Evolutionary conservation across 2,888 invertebrate species (phyloP).

Genomic region (Parnassius orleans): DNA sequence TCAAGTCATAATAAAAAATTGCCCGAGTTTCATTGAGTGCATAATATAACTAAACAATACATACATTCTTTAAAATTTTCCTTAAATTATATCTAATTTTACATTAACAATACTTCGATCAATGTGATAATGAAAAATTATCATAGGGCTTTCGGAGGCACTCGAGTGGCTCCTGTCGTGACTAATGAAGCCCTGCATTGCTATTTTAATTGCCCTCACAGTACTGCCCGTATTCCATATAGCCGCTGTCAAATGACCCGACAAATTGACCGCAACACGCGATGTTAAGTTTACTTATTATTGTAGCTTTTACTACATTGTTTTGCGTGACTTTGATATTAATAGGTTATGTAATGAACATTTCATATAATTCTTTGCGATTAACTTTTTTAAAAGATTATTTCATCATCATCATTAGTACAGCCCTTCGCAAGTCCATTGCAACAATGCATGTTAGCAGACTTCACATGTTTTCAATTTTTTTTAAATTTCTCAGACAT

Average conservation of each 20-base stretch:
- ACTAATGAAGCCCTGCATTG: slow-evolving; percentile 66
- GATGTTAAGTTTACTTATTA: slow-evolving; percentile 47
- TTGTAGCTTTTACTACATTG: slow-evolving; percentile 41
- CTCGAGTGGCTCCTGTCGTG: slow-evolving; percentile 38
- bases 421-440: too few relatives aligned
- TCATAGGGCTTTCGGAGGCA: slow-evolving; percentile 36
- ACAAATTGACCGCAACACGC: slow-evolving; percentile 77
- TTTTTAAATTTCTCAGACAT: too few relatives aligned
- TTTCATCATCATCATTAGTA: too few relatives aligned
- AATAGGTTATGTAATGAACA: background rate
- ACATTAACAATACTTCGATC: slow-evolving; percentile 24
- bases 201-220: slow-evolving; percentile 68
- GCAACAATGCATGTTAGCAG: too few relatives aligned
- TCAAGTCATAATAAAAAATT: too few relatives aligned
- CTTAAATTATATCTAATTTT: too few relatives aligned
- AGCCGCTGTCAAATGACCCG: slow-evolving; percentile 67
- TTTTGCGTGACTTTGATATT: slow-evolving; percentile 24
- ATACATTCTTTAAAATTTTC: too few relatives aligned
- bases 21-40: too few relatives aligned
- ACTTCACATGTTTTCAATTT: too few relatives aligned
- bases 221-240: slow-evolving; percentile 64
- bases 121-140: slow-evolving; percentile 29
- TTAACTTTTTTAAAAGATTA: too few relatives aligned
- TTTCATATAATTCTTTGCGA: too few relatives aligned
- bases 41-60: too few relatives aligned